These are phyloP conservation scores for Gasterosteus aculeatus DNA, from an alignment of 2,113 vertebrate genomes.

Conservation along the genomic window DNA sequence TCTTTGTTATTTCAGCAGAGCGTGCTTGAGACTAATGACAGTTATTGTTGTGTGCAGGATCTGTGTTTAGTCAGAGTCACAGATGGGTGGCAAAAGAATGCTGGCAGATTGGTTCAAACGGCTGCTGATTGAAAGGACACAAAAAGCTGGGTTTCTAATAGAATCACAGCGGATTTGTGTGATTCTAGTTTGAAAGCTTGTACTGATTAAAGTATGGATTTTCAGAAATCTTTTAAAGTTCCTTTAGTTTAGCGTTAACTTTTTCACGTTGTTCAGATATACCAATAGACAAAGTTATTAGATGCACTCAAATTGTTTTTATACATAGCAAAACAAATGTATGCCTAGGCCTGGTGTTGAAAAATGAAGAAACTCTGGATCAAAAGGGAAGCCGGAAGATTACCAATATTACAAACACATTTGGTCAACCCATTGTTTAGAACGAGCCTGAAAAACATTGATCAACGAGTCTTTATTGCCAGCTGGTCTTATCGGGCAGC, in stretches of 20 bases:
- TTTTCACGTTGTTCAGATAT: not conserved
- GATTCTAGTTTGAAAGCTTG: constrained; percentile 5
- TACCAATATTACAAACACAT: not conserved
- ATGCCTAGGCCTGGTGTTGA: too few species aligned
- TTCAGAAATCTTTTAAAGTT: not conserved
- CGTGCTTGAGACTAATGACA: constrained; percentile 51
- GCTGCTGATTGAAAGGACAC: constrained; percentile 17
- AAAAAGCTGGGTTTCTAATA: constrained; percentile 15
- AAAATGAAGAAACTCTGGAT: too few species aligned
- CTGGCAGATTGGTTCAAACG: constrained; percentile 44
- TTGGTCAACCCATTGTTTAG: not conserved
- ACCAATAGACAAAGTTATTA: not conserved
- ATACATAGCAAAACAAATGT: not conserved
- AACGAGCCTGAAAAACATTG: not conserved
- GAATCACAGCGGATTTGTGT: constrained; percentile 1
- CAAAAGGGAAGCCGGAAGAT: not conserved
- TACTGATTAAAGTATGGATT: not conserved
- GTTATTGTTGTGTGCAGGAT: constrained; percentile 24
- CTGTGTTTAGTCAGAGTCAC: constrained; percentile 34
- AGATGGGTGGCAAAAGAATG: constrained; percentile 26
- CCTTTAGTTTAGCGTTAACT: not conserved
- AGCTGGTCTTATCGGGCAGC: not conserved
- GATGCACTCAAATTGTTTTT: not conserved
- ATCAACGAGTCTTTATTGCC: constrained; percentile 15
- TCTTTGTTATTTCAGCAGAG: constrained; percentile 37